Percentiles rank a stretch among this genome's conserved stretches.
These are phyloP conservation scores for Drosophila lacertosa DNA, from an alignment of 1,140 invertebrate species.

Conservation along the genomic window DNA sequence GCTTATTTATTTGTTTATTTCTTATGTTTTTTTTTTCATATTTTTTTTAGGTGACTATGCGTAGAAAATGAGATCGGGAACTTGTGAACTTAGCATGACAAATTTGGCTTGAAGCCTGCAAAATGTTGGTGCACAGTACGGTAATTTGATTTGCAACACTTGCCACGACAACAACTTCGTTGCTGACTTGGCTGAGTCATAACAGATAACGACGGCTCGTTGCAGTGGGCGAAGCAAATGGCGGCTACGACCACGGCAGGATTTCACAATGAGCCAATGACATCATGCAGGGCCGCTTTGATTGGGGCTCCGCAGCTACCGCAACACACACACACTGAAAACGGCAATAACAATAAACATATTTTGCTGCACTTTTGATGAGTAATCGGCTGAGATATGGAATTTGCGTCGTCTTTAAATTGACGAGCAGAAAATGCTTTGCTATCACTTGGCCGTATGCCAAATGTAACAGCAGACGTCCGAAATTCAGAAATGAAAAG, in stretches of 20 bases:
- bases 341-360: conserved; percentile 12
- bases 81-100: conserved; percentile 16
- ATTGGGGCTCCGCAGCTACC: neutral
- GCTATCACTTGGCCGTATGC: conserved; percentile 39
- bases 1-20: no score
- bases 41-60: conserved; percentile 2
- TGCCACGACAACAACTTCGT: conserved; percentile 4
- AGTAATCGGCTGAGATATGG: conserved; percentile 44
- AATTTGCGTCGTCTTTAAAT: conserved; percentile 4
- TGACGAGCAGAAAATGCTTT: conserved; percentile 29
- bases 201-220: neutral
- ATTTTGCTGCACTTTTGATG: conserved; percentile 25
- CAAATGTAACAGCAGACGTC: conserved; percentile 40
- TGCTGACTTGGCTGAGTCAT: conserved; percentile 50
- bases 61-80: conserved; percentile 22
- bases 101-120: conserved; percentile 31
- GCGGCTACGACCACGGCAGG: conserved; percentile 11
- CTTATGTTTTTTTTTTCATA: no score
- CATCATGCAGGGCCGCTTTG: conserved; percentile 26
- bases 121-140: conserved; percentile 10
- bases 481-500: conserved; percentile 22
- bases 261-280: conserved; percentile 40
- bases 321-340: conserved; percentile 11
- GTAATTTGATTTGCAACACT: conserved; percentile 31
- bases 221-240: neutral